Evolutionary conservation across 2,113 vertebrate species (phyloP).

Genomic region (Platichthys stellatus): DNA sequence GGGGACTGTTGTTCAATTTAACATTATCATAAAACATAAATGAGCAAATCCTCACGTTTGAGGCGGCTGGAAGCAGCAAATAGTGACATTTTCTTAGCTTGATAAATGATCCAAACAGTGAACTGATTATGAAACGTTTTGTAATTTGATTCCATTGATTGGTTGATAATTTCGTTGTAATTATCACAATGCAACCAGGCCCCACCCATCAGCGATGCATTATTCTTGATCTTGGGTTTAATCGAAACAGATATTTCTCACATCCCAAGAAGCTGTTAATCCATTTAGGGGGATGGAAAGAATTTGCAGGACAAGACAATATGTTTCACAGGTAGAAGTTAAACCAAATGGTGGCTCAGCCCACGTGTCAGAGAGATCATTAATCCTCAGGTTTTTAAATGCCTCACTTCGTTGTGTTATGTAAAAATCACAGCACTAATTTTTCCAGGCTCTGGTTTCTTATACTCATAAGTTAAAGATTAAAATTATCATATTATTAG

Average conservation of each 20-base stretch:
- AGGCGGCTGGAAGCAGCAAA: not conserved
- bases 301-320: not conserved
- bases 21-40: no score
- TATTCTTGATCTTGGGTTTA: not conserved
- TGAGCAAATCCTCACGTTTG: not conserved
- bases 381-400: not conserved
- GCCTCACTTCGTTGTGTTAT: not conserved
- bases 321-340: not conserved
- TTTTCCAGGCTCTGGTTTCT: constrained; percentile 10
- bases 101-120: not conserved
- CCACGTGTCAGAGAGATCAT: not conserved
- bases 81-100: not conserved
- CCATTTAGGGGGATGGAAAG: not conserved
- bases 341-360: not conserved
- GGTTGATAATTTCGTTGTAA: not conserved
- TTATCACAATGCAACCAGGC: no score
- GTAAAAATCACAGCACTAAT: not conserved
- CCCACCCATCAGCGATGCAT: not conserved
- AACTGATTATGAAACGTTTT: not conserved
- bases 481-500: constrained; percentile 41
- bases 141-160: not conserved
- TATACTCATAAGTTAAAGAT: constrained; percentile 30
- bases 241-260: not conserved
- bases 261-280: not conserved
- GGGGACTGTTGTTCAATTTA: no score